Evolutionary conservation across 2,113 vertebrate species (phyloP).

Genomic region (Callithrix jacchus): DNA sequence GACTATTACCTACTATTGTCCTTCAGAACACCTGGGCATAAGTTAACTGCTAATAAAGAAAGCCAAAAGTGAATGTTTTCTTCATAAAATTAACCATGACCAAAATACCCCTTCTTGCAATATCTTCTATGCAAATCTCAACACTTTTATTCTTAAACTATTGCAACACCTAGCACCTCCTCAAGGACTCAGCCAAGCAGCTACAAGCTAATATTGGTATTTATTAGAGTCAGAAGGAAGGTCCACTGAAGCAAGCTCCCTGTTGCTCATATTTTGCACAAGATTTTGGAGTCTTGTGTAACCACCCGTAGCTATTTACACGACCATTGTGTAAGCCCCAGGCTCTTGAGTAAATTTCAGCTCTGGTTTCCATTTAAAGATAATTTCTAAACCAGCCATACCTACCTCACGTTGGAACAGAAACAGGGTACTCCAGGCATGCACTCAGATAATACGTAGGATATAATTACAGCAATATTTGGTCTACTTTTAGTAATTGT

Average conservation of each 20-base stretch:
- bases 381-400: constrained; percentile 9
- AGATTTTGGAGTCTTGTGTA: constrained; percentile 71
- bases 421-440: background rate
- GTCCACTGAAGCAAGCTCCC: constrained; percentile 41
- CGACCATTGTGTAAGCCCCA: constrained; percentile 65
- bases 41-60: constrained; percentile 53
- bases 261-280: constrained; percentile 67
- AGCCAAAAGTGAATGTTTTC: constrained; percentile 74
- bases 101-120: constrained; percentile 53
- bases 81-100: constrained; percentile 65
- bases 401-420: background rate
- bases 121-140: constrained; percentile 68
- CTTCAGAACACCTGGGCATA: constrained; percentile 66
- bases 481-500: constrained; percentile 69
- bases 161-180: constrained; percentile 30
- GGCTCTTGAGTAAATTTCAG: constrained; percentile 73
- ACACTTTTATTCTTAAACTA: constrained; percentile 44
- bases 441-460: constrained; percentile 33
- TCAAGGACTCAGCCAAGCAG: constrained; percentile 28
- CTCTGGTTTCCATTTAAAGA: constrained; percentile 47
- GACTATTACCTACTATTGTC: background rate
- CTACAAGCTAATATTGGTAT: constrained; percentile 3
- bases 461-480: constrained; percentile 73
- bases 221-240: constrained; percentile 21
- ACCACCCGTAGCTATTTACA: constrained; percentile 56